Base-by-base conservation (phyloP, 2,888 invertebrate species). In the Hirtodrosophila confusa region DNA sequence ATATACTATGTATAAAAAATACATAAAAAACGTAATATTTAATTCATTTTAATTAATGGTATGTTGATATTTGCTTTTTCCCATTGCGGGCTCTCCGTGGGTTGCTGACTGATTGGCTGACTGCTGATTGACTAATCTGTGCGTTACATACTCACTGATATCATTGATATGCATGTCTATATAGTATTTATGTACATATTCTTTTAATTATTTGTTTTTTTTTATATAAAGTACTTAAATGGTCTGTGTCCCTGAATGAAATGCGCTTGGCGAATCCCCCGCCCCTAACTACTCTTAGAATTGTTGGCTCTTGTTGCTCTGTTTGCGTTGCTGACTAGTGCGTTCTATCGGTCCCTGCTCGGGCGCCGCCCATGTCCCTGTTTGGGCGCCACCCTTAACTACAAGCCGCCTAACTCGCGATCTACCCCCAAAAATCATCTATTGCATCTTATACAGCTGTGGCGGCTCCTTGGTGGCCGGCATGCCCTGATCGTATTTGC, bases 401-500 rank as follows among this genome's bases (percentile, higher is more conserved):
- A 58, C 67, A 72, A 36, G 53, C 66, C 62, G 62, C 60, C 24
- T 12, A 37, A 24, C 9, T 27, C 11, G 9, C 23, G 11, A 33
- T 5, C 40, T 2, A 31, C 9, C 5, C 11, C 11, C 23, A 8
- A 3, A 23, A 17, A 17, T 17, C 17, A 17, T 17, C 50, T 82
- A 89, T 70, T 86, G 88, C 89, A 89, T 90, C 58, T 90, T 89
- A 62, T 90, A 90, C 27, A 90, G 85, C 73, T 91, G 90, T 60
- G 90, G 90, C 51, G 90, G 90, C 72, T 90, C 90, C 69, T 88
- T 89, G 65, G 89, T 84, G 11, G 91, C 77, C 29, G 90, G 88
- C 74, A 90, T 90, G 23, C 90, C 90, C 60, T 89, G 88, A 71
- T 90, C 91, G 45, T 90, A 90, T 50, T 90, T 87, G 7, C 90